These are phyloP conservation scores for Bombus cullumanus DNA, from an alignment of 1,140 invertebrate genomes.

Conservation along the genomic window DNA sequence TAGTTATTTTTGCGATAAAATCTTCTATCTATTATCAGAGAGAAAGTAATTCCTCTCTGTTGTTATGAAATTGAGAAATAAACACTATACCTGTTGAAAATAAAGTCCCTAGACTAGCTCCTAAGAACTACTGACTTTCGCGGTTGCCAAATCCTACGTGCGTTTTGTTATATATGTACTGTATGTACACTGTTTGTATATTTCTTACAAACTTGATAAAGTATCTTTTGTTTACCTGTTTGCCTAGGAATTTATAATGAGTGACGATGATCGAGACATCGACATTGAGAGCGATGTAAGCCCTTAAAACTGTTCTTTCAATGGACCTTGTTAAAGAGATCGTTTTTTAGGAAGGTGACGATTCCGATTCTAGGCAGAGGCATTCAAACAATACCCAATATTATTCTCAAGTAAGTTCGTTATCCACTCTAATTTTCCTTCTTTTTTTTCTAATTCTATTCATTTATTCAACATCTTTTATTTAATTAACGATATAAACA, in stretches of 20 bases:
- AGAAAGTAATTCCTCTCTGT: no score
- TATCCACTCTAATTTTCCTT: background rate
- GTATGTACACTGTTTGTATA: background rate
- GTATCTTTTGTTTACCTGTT: constrained; percentile 47
- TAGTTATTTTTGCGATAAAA: background rate
- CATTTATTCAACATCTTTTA: background rate
- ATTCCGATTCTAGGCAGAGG: constrained; percentile 85
- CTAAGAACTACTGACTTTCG: background rate
- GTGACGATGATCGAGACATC: constrained; percentile 95
- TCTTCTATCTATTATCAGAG: background rate
- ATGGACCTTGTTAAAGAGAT: background rate
- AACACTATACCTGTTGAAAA: background rate
- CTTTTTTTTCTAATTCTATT: background rate
- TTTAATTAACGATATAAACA: background rate
- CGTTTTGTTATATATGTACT: background rate
- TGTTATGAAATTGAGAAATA: background rate
- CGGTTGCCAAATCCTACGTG: background rate
- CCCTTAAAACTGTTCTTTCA: constrained; percentile 56
- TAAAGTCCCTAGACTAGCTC: background rate
- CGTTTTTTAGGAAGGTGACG: constrained; percentile 85
- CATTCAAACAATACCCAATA: constrained; percentile 83
- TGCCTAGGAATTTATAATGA: constrained; percentile 84
- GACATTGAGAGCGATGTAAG: constrained; percentile 96
- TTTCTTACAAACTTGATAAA: constrained; percentile 3
- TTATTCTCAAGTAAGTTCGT: constrained; percentile 84